phyloP scores from a whole-genome alignment of 2,797 vertebrate genomes.

The Hippoglossus hippoglossus region DNA sequence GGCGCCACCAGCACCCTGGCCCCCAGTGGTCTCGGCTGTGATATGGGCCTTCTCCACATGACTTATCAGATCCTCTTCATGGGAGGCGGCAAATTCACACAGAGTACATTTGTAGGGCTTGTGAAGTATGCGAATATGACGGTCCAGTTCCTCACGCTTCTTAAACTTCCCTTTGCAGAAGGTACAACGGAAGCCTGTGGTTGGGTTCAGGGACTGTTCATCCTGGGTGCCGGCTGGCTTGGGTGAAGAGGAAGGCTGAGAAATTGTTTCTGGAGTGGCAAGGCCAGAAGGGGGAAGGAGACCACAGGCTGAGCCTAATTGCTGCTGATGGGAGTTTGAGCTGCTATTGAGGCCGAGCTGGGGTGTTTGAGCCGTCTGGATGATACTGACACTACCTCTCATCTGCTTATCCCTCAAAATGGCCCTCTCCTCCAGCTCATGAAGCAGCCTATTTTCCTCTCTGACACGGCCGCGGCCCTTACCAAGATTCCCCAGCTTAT shows the following conservation, averaged over 20 bases:
- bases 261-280: conserved; percentile 87
- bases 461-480: conserved; percentile 96
- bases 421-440: conserved; percentile 97
- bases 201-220: conserved; percentile 87
- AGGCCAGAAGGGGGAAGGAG: conserved; percentile 88
- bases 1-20: conserved; percentile 85
- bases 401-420: conserved; percentile 97
- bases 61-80: conserved; percentile 97
- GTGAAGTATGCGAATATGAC: conserved; percentile 98
- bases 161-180: conserved; percentile 99
- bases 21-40: conserved; percentile 94
- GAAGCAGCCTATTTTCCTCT: conserved; percentile 95
- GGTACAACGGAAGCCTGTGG: conserved; percentile 95
- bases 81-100: conserved; percentile 96
- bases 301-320: conserved; percentile 89
- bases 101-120: conserved; percentile 99
- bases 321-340: conserved; percentile 83
- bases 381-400: conserved; percentile 90
- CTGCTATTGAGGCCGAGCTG: conserved; percentile 80
- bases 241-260: conserved; percentile 91
- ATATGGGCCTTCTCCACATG: conserved; percentile 99
- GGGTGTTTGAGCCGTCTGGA: conserved; percentile 83
- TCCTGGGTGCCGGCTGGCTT: conserved; percentile 90
- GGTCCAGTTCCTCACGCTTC: conserved; percentile 96
- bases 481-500: conserved; percentile 98